Evolutionary conservation across 2,888 invertebrate species (phyloP).

Genomic region (Hofmannophila pseudospretella): DNA sequence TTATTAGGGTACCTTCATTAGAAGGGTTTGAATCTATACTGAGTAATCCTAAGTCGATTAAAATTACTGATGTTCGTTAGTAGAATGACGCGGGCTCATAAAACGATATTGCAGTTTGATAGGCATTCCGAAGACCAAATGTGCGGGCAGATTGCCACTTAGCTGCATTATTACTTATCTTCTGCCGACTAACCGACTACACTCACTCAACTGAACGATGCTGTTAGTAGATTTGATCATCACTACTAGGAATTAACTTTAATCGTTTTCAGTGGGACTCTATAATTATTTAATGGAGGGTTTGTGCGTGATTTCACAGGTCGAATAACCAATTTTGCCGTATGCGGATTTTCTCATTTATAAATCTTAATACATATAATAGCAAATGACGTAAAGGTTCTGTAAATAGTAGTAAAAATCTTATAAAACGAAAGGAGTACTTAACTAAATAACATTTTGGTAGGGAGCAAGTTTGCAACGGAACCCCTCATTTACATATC

Average conservation of each 20-base stretch:
- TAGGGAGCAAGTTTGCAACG: conserved; percentile 48
- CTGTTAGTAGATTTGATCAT: conserved; percentile 5
- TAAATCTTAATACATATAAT: too few species aligned
- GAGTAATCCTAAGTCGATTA: conserved; percentile 1
- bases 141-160: conserved; percentile 39
- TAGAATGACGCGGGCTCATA: conserved; percentile 44
- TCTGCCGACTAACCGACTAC: conserved; percentile 13
- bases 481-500: conserved; percentile 68
- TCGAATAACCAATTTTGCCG: too few species aligned
- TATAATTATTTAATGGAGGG: too few species aligned
- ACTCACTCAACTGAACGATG: conserved; percentile 1
- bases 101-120: conserved; percentile 59
- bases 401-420: conserved; percentile 5
- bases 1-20: too few species aligned
- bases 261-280: too few species aligned
- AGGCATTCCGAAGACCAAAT: conserved; percentile 36
- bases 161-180: conserved; percentile 50
- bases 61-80: conserved; percentile 26
- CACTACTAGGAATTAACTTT: background rate
- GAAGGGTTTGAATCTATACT: too few species aligned
- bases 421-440: conserved; percentile 13
- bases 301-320: too few species aligned
- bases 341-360: too few species aligned
- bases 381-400: conserved; percentile 3
- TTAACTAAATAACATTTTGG: conserved; percentile 27